Evolutionary conservation across 2,797 vertebrate genomes (phyloP).

Genomic region (Ataeniobius toweri): DNA sequence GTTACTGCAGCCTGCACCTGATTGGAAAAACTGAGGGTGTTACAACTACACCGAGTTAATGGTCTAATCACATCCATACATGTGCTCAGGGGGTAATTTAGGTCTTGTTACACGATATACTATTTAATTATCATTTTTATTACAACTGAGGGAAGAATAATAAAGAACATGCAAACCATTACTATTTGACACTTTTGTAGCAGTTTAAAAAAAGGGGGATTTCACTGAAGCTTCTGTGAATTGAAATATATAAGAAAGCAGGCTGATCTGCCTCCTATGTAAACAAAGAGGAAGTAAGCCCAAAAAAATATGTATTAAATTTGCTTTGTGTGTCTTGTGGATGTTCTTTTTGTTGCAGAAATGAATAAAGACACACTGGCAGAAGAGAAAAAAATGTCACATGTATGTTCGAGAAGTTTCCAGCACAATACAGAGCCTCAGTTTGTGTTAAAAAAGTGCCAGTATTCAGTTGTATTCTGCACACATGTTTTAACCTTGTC

Average conservation of each 20-base stretch:
- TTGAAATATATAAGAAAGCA: background rate
- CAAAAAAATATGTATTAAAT: conserved; percentile 24
- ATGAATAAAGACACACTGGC: conserved; percentile 45
- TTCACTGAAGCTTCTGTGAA: background rate
- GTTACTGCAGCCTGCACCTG: conserved; percentile 57
- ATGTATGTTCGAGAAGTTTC: conserved; percentile 35
- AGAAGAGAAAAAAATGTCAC: conserved; percentile 1
- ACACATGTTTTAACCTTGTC: conserved; percentile 27
- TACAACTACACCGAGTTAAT: conserved; percentile 44
- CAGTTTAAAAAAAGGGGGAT: background rate
- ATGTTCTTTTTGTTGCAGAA: conserved; percentile 1
- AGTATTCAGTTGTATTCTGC: conserved; percentile 51
- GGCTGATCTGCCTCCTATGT: conserved; percentile 8
- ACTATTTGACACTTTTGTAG: conserved; percentile 11
- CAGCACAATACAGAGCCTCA: conserved; percentile 24
- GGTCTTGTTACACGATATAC: conserved; percentile 25
- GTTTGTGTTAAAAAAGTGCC: conserved; percentile 21
- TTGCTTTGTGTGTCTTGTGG: conserved; percentile 24
- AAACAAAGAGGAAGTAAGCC: conserved; percentile 35
- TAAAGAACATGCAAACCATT: conserved; percentile 9
- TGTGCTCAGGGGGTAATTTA: conserved; percentile 26
- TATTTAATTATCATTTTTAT: conserved; percentile 31
- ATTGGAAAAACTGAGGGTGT: conserved; percentile 44
- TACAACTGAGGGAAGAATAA: conserved; percentile 20
- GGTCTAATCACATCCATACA: conserved; percentile 51